Conservation (phyloP, 2,797 vertebrate genomes). For the Anguilla marmorata region DNA sequence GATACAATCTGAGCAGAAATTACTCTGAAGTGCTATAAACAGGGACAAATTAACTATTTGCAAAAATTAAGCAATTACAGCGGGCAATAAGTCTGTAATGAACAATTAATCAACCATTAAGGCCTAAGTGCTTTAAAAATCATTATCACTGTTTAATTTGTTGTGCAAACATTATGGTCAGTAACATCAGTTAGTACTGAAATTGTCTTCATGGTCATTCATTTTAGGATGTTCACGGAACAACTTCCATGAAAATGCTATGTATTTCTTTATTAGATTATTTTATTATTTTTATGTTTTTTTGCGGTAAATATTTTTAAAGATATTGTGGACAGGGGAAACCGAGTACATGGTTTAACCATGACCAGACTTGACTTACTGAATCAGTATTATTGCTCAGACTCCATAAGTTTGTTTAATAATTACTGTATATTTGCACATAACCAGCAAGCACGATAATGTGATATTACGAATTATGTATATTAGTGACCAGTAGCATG, state of each 20-base stretch:
- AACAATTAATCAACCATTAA: constrained; percentile 60
- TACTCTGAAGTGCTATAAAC: constrained; percentile 45
- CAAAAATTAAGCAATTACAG: constrained; percentile 53
- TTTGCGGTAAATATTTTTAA: background rate
- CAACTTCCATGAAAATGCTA: background rate
- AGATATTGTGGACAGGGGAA: background rate
- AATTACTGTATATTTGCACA: no score
- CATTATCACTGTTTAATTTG: constrained; percentile 49
- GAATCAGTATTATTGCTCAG: background rate
- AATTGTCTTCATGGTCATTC: constrained; percentile 37
- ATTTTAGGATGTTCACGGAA: constrained; percentile 29
- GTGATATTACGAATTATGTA: no score
- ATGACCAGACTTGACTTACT: background rate
- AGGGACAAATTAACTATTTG: constrained; percentile 49
- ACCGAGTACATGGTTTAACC: background rate
- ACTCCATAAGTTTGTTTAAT: background rate
- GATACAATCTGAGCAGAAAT: constrained; percentile 50
- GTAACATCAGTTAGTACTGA: constrained; percentile 37
- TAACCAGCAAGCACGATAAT: no score
- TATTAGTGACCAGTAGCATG: no score
- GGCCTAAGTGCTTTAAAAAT: constrained; percentile 46
- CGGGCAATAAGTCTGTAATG: constrained; percentile 50
- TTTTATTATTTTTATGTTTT: background rate
- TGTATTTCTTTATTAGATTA: background rate
- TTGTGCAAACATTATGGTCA: constrained; percentile 50